Base-by-base conservation (phyloP, 2,113 vertebrate species). In the Amblyornis subalaris region DNA sequence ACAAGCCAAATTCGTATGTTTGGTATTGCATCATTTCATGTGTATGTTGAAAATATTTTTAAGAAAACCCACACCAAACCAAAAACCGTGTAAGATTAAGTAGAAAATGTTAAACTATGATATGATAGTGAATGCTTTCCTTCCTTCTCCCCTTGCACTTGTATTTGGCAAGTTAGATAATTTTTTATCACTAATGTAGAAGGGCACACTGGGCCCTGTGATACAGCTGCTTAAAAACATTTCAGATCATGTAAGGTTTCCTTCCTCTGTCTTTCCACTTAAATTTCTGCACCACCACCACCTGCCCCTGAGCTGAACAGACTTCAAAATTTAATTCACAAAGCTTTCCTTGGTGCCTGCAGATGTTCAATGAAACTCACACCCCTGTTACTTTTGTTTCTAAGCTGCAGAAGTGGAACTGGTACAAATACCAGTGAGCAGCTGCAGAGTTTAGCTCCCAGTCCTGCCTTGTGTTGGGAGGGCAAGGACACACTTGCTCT, bases 401-500 rank as follows among this genome's bases (percentile, higher is more conserved):
- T 42, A 33, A 85, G 33, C 57, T 60, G 44, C 26, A 33, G 3
- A 84, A 57, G 29, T 54, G 29, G 24, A 81, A 38, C 33, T 57
- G 35, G 35, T 80, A 48, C 14, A 38, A 42, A 4, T 35, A 74
- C 0, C 20, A 10, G 21, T 71, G 23, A 36, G 48, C 53, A 82
- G 85, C 48, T 82, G 71, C 22, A 22, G 44, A 17, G 25, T 31
- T 67, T 40, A 47, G 8, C 36, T 86, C n/a, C 25, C 9, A 26
- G 53, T 38, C 25, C 55, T 88, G 44, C 48, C 8, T 67, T 69
- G 24, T 1, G 0, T 65, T 22, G 14, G 18, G 4, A 65, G n/a
- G 16, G 28, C 36, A 70, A 65, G 40, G 9, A 51, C 24, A 7
- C 0, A 0, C 54, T 67, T 82, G 19, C 29, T 61, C 0, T 2